Percentiles rank a stretch among this genome's conserved stretches.
These are phyloP conservation scores for Enteromius thamalakanensis DNA, from an alignment of 2,797 vertebrate species.

Conservation along the genomic window DNA sequence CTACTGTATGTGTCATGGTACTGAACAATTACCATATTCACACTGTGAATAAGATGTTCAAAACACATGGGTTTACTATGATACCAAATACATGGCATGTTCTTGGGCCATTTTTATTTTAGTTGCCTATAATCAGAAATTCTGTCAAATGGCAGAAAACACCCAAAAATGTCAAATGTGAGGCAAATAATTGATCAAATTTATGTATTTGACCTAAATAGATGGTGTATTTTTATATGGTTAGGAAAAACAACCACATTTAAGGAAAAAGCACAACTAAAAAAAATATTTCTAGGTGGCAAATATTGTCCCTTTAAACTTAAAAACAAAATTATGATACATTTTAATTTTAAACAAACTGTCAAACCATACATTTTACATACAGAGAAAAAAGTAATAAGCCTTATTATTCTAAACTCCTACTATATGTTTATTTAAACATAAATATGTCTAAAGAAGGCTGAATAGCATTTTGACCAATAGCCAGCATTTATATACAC, in stretches of 20 bases:
- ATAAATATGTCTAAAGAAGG: too few species aligned
- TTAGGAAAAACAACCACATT: background rate
- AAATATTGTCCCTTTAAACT: background rate
- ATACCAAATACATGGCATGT: background rate
- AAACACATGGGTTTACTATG: background rate
- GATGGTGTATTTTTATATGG: background rate
- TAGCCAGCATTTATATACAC: too few species aligned
- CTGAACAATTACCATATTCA: background rate
- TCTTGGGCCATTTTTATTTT: background rate
- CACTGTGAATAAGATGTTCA: background rate
- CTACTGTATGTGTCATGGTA: background rate
- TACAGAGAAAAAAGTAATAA: background rate
- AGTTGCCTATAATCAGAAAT: background rate
- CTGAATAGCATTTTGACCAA: too few species aligned
- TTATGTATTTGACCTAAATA: background rate
- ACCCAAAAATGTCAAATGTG: background rate
- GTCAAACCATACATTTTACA: background rate
- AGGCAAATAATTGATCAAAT: background rate
- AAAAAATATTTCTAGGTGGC: background rate
- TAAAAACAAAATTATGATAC: background rate
- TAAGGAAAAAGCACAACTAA: background rate
- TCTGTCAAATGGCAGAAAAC: background rate
- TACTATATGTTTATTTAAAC: too few species aligned
- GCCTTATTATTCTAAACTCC: too few species aligned
- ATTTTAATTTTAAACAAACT: background rate